Evolutionary conservation across 1,140 invertebrate species (phyloP).

Genomic region (Diuraphis noxia): DNA sequence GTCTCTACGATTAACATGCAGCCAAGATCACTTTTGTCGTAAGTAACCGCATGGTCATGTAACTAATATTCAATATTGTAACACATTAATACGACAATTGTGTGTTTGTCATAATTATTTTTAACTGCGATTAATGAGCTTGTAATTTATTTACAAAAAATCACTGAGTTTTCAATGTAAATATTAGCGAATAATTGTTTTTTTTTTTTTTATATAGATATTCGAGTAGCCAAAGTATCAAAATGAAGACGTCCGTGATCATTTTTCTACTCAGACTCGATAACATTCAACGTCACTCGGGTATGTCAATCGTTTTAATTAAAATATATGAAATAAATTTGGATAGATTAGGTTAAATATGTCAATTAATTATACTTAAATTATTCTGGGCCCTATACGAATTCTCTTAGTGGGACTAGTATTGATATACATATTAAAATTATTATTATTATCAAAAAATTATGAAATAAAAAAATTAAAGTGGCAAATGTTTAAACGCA

Average conservation of each 20-base stretch:
- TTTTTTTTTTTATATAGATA: neutral
- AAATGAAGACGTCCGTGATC: neutral
- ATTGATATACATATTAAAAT: no score
- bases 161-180: no score
- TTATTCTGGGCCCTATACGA: no score
- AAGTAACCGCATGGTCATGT: neutral
- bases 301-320: neutral
- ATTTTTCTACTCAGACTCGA: neutral
- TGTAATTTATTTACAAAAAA: no score
- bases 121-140: neutral
- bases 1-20: neutral
- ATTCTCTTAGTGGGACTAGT: no score
- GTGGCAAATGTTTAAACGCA: neutral
- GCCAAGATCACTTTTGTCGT: neutral
- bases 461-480: no score
- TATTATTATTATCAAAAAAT: no score
- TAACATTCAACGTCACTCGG: neutral
- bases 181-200: neutral
- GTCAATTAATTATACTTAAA: no score
- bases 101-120: neutral
- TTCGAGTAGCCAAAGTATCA: neutral
- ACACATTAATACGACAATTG: neutral
- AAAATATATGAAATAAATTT: neutral
- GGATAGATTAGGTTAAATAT: no score
- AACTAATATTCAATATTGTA: neutral